Evolutionary conservation across 1,140 invertebrate genomes (phyloP), one percentile per base, ranked within the genome.

Genomic region (Euschistus heros): DNA sequence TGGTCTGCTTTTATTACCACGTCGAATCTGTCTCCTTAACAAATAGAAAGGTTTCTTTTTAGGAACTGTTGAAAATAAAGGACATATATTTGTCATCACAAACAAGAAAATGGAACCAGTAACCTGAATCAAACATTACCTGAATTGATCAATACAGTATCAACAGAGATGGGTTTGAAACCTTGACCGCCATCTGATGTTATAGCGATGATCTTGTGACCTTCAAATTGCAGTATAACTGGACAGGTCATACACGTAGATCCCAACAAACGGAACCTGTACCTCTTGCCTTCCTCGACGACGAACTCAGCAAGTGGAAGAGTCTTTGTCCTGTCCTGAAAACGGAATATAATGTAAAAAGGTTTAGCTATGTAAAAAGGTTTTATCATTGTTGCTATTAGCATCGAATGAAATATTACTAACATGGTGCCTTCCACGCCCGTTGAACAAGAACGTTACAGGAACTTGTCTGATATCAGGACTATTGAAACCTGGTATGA

Each of bases 401-500:
- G 13, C 8, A 37, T 37, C 13, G 13, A 37, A 6, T 6, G 47
- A 10, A 20, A 4, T 20, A 50, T n/a, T 22, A 89, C 86, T 73
- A 91, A 91, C 26, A 20, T 18, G 10, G 5, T 20, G n/a, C n/a
- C 47, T 50, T 50, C 47, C 47, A 50, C n/a, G 22, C 47, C 47
- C 47, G 10, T 50, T 50, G 7, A 50, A 20, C 22, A 50, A 22
- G n/a, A 50, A 18, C 84, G 87, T 0, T 92, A 86, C 47, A 92
- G 76, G 0, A 87, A 88, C 66, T 85, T 82, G 14, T 84, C 5
- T 22, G 5, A 22, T 50, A 50, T 50, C 47, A 18, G 22, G 47
- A 70, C 91, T 87, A 72, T 91, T 86, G 73, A 91, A 88, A 18
- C 81, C 81, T 2, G 86, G 78, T 75, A 91, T 92, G 72, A 84